A percentile compares a stretch with the other conserved stretches of the same genome.
Evolutionary conservation across 2,113 vertebrate genomes (phyloP).

Genomic region (Australoheros scitulus): DNA sequence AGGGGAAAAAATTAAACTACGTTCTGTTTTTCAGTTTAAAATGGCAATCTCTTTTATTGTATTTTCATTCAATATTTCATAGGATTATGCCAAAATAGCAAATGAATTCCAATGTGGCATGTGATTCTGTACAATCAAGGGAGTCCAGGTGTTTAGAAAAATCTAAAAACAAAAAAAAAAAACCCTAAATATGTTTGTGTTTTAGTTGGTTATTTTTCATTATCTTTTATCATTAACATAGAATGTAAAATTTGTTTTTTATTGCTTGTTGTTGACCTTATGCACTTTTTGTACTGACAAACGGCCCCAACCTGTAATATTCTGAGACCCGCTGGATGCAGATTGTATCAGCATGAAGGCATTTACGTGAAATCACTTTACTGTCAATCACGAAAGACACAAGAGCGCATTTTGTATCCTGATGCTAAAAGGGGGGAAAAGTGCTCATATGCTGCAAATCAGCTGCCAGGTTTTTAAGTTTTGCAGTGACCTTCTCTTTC

Average conservation of each 20-base stretch:
- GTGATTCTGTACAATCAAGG: neutral
- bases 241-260: neutral
- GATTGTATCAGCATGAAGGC: neutral
- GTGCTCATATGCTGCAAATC: slow-evolving; percentile 17
- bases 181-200: neutral
- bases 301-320: neutral
- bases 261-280: neutral
- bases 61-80: slow-evolving; percentile 3
- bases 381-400: neutral
- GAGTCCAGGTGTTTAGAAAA: slow-evolving; percentile 2
- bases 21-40: neutral
- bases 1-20: neutral
- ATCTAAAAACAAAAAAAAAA: neutral
- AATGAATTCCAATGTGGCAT: neutral
- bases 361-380: neutral
- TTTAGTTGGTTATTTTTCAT: slow-evolving; percentile 25
- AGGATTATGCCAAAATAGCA: neutral
- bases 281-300: slow-evolving; percentile 7
- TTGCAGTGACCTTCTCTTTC: neutral
- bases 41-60: neutral
- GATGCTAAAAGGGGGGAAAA: neutral
- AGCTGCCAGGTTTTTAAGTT: neutral
- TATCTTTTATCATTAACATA: slow-evolving; percentile 13
- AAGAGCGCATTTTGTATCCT: neutral
- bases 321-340: neutral